Conservation (phyloP, 2,797 vertebrate species). For the Macroramphosus scolopax region DNA sequence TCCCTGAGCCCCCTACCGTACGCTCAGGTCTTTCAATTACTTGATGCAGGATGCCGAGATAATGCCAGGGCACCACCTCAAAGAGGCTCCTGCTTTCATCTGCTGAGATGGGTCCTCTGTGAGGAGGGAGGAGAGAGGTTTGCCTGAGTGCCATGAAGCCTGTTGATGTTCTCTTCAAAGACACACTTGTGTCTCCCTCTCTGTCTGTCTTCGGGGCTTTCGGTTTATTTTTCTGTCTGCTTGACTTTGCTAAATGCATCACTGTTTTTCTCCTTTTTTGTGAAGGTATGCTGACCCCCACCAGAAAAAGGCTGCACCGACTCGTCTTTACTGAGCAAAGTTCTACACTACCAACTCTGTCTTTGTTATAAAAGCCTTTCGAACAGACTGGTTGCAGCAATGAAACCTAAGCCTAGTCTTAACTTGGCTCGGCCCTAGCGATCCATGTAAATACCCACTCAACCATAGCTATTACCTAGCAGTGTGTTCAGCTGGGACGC, state of each 20-base stretch:
- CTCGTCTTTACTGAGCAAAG: too few species aligned
- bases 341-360: too few species aligned
- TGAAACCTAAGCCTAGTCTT: too few species aligned
- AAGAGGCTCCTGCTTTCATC: conserved; percentile 74
- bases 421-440: too few species aligned
- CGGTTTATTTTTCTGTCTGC: conserved; percentile 18
- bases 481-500: too few species aligned
- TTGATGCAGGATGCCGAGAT: conserved; percentile 71
- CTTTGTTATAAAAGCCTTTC: too few species aligned
- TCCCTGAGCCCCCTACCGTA: conserved; percentile 24
- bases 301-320: too few species aligned
- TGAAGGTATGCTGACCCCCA: conserved; percentile 18
- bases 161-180: conserved; percentile 71
- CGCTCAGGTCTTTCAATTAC: conserved; percentile 75
- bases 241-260: conserved; percentile 23
- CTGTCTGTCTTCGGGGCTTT: conserved; percentile 24
- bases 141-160: conserved; percentile 49
- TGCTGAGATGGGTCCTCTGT: conserved; percentile 57
- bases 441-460: too few species aligned
- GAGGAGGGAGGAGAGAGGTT: conserved; percentile 48
- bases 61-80: conserved; percentile 70
- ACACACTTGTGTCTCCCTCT: conserved; percentile 31
- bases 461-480: too few species aligned
- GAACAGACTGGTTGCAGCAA: too few species aligned
- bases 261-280: conserved; percentile 19